Evolutionary conservation across 2,797 vertebrate species (phyloP).

Genomic region (Acipenser transmontanus): DNA sequence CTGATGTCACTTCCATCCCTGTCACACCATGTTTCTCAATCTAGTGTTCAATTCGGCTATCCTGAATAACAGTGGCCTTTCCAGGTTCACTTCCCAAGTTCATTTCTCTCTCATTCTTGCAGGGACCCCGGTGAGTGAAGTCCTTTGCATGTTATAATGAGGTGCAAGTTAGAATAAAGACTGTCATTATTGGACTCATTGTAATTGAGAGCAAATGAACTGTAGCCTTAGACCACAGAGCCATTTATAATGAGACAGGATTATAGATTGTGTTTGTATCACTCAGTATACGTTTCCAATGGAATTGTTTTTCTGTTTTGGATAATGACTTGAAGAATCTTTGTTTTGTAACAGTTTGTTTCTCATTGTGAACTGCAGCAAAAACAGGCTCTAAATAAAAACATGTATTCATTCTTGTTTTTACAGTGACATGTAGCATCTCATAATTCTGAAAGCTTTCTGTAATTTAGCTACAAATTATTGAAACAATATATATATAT

Average conservation of each 20-base stretch:
- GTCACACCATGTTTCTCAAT: too few relatives aligned
- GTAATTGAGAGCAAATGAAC: slow-evolving; percentile 34
- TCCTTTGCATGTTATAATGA: neutral
- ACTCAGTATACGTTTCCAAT: slow-evolving; percentile 30
- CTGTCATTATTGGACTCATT: slow-evolving; percentile 28
- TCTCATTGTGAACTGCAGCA: slow-evolving; percentile 28
- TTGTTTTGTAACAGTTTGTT: slow-evolving; percentile 19
- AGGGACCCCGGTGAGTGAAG: slow-evolving; percentile 17
- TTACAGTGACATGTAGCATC: too few relatives aligned
- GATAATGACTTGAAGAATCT: slow-evolving; percentile 5
- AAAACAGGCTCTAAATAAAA: slow-evolving; percentile 16
- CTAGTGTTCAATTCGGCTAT: neutral
- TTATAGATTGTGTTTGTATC: slow-evolving; percentile 27
- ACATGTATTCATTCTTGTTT: slow-evolving; percentile 7
- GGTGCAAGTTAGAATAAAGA: neutral
- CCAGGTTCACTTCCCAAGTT: slow-evolving; percentile 15
- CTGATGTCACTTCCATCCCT: neutral
- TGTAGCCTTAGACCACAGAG: slow-evolving; percentile 29
- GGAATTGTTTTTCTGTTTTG: neutral
- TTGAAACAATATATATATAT: too few relatives aligned
- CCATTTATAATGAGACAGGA: slow-evolving; percentile 38
- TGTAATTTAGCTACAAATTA: neutral
- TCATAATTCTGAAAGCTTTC: slow-evolving; percentile 11
- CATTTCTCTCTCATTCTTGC: slow-evolving; percentile 47
- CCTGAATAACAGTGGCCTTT: slow-evolving; percentile 23